phyloP scores from a whole-genome alignment of 92 coral and sea anemone genomes.

The Palythoa grandiflora region DNA sequence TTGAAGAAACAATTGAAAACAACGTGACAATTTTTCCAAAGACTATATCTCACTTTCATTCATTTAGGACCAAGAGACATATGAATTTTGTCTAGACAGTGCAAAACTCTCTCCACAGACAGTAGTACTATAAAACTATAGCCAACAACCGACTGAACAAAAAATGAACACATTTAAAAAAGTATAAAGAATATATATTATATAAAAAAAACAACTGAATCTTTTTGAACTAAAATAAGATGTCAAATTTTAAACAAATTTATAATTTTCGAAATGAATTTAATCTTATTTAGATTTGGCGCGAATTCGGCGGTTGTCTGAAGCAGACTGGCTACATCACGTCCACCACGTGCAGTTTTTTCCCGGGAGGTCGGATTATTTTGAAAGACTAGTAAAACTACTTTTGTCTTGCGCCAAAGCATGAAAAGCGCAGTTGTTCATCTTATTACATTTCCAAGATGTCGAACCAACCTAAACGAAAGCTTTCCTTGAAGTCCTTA shows the following conservation, averaged over 20 bases:
- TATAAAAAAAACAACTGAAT: constrained; percentile 11
- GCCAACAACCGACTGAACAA: constrained; percentile 28
- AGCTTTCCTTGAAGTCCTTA: constrained; percentile 55
- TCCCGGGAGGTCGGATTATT: constrained; percentile 12
- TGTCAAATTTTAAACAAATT: constrained; percentile 11
- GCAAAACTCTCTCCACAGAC: constrained; percentile 11
- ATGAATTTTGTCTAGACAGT: constrained; percentile 19
- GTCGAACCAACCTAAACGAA: constrained; percentile 44
- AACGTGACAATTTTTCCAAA: constrained; percentile 18
- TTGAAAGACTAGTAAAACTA: constrained; percentile 13
- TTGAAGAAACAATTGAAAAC: constrained; percentile 18
- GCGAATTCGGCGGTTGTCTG: constrained; percentile 16
- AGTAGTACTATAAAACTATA: constrained; percentile 15
- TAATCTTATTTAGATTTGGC: constrained; percentile 13
- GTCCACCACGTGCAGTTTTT: constrained; percentile 14
- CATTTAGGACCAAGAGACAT: constrained; percentile 14
- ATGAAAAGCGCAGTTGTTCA: constrained; percentile 12
- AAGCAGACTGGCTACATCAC: constrained; percentile 14
- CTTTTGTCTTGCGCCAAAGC: constrained; percentile 12
- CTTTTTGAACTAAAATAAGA: constrained; percentile 1
- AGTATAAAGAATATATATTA: constrained; percentile 1
- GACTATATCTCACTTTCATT: background rate
- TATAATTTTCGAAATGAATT: constrained; percentile 7
- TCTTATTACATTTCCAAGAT: constrained; percentile 16
- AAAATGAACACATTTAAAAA: constrained; percentile 22